Base-by-base conservation (phyloP, 2,113 vertebrate genomes). In the Leptocoma aspasia region DNA sequence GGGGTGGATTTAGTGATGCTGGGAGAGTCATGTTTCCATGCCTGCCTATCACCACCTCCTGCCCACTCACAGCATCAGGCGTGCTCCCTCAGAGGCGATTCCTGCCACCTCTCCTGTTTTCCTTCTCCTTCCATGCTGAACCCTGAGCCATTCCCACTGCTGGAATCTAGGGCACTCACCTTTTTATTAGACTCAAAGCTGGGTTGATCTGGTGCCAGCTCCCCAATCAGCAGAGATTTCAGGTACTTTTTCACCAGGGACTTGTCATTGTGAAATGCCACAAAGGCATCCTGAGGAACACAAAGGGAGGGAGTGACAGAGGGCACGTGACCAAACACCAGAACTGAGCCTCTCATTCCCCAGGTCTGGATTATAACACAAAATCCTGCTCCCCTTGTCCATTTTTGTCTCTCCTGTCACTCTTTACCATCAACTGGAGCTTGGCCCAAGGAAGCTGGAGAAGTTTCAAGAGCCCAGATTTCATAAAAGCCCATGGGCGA, bases 121-220 rank as follows among this genome's bases (percentile, higher is more conserved):
- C 68, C 64, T 47, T 49, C 86, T 75, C 64, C 83, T 78, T 83
- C 75, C 56, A 15, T 24, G 12, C 33, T 9, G 47, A 80, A 33
- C 13, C 45, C 54, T 1, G 4, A 89, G 69, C 61, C 77, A 24
- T 86, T 77, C 83, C 94, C 89, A 84, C 41, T 1, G 2, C 47
- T 28, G 42, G 72, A 64, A 86, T 68, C 17, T 53, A 44, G 75
- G 76, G 28, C 54, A 94, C 98, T 98, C 92, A 98, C 98, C 56
- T 98, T 97, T 95, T 98, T 98, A 63, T 96, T 97, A 59, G 98
- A 93, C 95, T 98, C 98, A 44, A 97, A 95, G 96, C 97, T 98
- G 89, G 98, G 98, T 27, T 98, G 97, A 61, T 98, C 98, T 1
- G 98, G 98, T 52, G 98, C 97, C 92, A 98, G 88, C 78, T 98